A percentile compares a stretch with the other conserved stretches of the same genome.
Conservation (phyloP, 2,888 invertebrate species). For the Norana najaformis region DNA sequence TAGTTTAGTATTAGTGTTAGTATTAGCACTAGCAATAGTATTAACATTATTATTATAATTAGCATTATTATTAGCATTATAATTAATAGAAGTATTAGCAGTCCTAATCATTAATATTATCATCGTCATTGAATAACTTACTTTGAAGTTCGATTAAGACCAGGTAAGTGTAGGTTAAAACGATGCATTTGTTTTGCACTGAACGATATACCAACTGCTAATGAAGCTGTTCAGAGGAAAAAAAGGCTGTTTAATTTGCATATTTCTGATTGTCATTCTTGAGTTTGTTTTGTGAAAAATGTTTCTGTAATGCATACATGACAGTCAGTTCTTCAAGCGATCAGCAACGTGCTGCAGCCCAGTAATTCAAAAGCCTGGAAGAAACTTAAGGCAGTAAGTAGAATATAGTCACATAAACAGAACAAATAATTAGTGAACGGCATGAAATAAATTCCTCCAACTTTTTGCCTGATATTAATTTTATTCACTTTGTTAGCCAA, state of each 20-base stretch:
- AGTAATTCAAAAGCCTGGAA: neutral
- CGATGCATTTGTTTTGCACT: too few species aligned
- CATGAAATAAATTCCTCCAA: too few species aligned
- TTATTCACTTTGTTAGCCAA: too few species aligned
- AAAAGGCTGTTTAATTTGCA: too few species aligned
- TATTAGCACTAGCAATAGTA: neutral
- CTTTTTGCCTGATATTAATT: too few species aligned
- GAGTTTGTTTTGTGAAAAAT: neutral
- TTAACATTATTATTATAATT: neutral
- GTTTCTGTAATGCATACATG: neutral
- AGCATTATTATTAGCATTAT: neutral
- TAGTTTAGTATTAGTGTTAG: neutral
- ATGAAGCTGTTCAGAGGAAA: too few species aligned
- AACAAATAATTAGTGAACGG: too few species aligned
- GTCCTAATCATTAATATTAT: neutral
- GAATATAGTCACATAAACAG: neutral
- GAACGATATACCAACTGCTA: too few species aligned
- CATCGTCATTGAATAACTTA: neutral
- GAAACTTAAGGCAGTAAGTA: neutral
- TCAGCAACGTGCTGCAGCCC: neutral
- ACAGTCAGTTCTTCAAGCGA: neutral
- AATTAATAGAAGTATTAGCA: neutral
- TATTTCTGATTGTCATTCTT: too few species aligned
- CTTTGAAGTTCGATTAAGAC: too few species aligned
- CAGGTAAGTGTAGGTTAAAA: too few species aligned